Conservation (phyloP, 2,888 invertebrate genomes). For the Tenthredo amoena region DNA sequence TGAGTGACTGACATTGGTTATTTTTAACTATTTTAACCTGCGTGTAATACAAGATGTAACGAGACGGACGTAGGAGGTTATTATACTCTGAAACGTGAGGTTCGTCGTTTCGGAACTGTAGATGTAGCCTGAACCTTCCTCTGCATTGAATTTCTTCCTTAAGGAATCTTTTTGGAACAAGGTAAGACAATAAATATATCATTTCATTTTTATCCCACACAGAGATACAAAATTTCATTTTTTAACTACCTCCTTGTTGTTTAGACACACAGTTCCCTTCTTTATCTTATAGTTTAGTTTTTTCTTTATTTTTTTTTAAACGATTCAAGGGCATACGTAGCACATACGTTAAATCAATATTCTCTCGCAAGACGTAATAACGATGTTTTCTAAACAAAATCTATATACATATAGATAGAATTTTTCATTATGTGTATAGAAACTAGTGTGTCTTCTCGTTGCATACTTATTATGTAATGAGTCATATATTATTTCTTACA, state of each 20-base stretch:
- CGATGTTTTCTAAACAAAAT: not conserved
- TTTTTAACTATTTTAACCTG: not conserved
- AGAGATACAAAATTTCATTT: not conserved
- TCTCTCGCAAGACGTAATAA: not conserved
- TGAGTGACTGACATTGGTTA: not conserved
- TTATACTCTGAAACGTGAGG: not conserved
- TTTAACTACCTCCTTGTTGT: not conserved
- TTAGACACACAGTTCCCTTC: not conserved
- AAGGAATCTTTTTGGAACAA: not conserved
- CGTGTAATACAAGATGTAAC: not conserved
- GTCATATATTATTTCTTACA: not conserved
- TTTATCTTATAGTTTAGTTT: not conserved
- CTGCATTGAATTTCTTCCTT: not conserved
- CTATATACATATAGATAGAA: not conserved
- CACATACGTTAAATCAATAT: not conserved
- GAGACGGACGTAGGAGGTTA: conserved; percentile 2
- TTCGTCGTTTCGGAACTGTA: not conserved
- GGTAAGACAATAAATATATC: not conserved
- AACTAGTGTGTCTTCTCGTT: not conserved
- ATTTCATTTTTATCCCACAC: not conserved
- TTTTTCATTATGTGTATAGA: not conserved
- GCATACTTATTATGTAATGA: not conserved
- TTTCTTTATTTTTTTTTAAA: not conserved
- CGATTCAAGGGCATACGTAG: conserved; percentile 2
- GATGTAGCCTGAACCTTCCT: not conserved